Evolutionary conservation across 2,113 vertebrate genomes (phyloP).

Genomic region (Micronisus gabar): DNA sequence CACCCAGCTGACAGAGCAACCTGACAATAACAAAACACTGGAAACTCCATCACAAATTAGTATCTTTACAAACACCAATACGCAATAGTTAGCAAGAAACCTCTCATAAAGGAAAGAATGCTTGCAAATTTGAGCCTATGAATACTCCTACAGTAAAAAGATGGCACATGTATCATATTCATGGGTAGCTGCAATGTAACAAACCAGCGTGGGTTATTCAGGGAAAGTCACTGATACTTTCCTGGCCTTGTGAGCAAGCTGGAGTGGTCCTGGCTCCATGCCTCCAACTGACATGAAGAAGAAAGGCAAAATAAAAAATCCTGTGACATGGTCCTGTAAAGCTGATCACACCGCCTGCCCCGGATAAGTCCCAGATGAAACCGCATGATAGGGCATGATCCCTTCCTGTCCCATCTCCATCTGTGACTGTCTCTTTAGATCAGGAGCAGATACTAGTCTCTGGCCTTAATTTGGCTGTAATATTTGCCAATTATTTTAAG

Average conservation of each 20-base stretch:
- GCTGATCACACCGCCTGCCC: background rate
- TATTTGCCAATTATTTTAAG: constrained; percentile 79
- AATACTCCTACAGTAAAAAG: background rate
- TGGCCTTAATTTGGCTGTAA: constrained; percentile 62
- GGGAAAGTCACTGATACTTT: background rate
- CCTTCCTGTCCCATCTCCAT: background rate
- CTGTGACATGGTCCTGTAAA: background rate
- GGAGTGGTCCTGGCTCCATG: background rate
- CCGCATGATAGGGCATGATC: background rate
- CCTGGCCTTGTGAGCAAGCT: background rate
- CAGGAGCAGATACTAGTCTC: constrained; percentile 39
- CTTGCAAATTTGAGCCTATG: background rate
- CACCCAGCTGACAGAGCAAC: background rate
- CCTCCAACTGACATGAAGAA: background rate
- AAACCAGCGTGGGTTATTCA: background rate
- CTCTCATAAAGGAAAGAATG: background rate
- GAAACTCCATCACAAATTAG: background rate
- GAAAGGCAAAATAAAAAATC: background rate
- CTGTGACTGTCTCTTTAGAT: constrained; percentile 60
- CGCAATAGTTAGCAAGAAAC: background rate
- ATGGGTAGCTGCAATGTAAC: background rate
- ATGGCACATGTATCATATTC: background rate
- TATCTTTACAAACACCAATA: background rate
- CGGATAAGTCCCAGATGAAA: constrained; percentile 1
- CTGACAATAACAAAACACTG: background rate